Percentiles rank a stretch among this genome's conserved stretches.
Conservation (phyloP, 2,888 invertebrate species). For the Tetrapedia diversipes region DNA sequence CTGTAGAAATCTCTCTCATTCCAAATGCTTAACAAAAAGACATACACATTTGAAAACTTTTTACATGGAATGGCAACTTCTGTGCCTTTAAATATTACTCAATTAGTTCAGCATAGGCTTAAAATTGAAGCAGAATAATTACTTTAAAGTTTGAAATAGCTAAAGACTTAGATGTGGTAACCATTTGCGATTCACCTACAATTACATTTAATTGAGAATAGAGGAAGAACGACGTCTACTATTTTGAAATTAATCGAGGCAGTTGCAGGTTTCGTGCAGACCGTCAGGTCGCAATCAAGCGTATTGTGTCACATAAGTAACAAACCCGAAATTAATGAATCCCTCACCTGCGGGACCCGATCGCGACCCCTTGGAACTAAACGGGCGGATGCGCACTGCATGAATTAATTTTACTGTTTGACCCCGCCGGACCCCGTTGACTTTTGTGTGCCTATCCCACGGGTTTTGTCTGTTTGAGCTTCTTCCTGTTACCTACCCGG, state of each 20-base stretch:
- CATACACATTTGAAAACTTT: too few species aligned
- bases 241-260: constrained; percentile 10
- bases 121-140: too few species aligned
- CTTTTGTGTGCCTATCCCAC: constrained; percentile 78
- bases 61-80: too few species aligned
- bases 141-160: too few species aligned
- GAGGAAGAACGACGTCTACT: neutral
- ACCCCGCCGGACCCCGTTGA: constrained; percentile 60
- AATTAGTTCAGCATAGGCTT: too few species aligned
- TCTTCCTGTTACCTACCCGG: constrained; percentile 63
- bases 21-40: too few species aligned
- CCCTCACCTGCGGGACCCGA: constrained; percentile 30
- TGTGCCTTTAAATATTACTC: too few species aligned
- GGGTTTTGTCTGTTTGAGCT: constrained; percentile 61
- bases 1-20: too few species aligned
- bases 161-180: too few species aligned
- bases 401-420: constrained; percentile 75
- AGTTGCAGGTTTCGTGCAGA: neutral
- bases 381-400: constrained; percentile 55
- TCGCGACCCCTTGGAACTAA: constrained; percentile 34
- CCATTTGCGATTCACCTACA: neutral
- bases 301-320: constrained; percentile 20
- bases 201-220: neutral
- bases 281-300: constrained; percentile 6
- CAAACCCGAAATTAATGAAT: constrained; percentile 47